phyloP scores from a whole-genome alignment of 2,113 vertebrate species.

The Calidris pugnax region DNA sequence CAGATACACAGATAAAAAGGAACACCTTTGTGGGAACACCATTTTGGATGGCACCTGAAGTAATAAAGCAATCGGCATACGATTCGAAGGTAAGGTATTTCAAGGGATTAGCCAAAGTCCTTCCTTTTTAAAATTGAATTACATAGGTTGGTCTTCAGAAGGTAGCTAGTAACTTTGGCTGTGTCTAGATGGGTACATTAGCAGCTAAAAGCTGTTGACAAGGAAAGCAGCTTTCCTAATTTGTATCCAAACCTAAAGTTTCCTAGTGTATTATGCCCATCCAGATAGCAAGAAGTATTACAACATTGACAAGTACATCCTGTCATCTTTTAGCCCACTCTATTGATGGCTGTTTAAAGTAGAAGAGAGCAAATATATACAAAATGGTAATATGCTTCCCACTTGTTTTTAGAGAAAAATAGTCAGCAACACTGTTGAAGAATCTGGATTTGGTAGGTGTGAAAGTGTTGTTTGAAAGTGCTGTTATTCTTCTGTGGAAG shows the following conservation, averaged over 20 bases:
- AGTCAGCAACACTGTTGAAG: neutral
- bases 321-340: neutral
- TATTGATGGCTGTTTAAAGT: neutral
- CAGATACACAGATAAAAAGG: slow-evolving; percentile 96
- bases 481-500: neutral
- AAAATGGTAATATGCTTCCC: neutral
- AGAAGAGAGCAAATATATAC: neutral
- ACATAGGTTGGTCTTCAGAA: neutral
- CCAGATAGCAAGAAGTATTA: neutral
- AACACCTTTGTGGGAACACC: slow-evolving; percentile 98
- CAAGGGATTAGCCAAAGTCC: neutral
- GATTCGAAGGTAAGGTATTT: slow-evolving; percentile 88
- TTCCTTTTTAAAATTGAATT: neutral
- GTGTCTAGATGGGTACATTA: neutral
- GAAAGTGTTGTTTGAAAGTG: neutral
- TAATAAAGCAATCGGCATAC: slow-evolving; percentile 96
- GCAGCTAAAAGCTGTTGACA: neutral
- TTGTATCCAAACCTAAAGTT: neutral
- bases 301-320: neutral
- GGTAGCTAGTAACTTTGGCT: neutral
- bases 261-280: neutral
- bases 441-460: neutral
- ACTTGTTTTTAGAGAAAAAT: neutral
- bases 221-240: neutral
- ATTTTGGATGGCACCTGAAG: slow-evolving; percentile 99